These are phyloP conservation scores for Drosophila nasuta DNA, from an alignment of 1,140 invertebrate species.

Conservation along the genomic window DNA sequence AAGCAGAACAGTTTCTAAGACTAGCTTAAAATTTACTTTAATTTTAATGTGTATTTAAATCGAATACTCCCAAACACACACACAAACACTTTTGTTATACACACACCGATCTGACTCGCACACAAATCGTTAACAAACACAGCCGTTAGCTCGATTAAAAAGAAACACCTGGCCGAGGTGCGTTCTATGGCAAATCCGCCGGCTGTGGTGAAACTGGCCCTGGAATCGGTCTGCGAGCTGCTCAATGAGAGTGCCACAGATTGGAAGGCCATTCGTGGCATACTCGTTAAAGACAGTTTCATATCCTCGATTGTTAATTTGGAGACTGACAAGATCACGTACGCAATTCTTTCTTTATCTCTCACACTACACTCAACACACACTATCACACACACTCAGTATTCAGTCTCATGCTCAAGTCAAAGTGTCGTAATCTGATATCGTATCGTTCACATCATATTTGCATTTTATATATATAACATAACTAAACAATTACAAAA, in stretches of 20 bases:
- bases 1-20: constrained; percentile 39
- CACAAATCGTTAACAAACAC: constrained; percentile 22
- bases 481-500: constrained; percentile 48
- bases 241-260: constrained; percentile 94
- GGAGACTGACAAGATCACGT: constrained; percentile 96
- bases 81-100: constrained; percentile 15
- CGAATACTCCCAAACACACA: constrained; percentile 42
- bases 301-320: constrained; percentile 99
- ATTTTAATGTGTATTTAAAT: constrained; percentile 48
- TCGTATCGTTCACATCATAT: constrained; percentile 23
- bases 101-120: constrained; percentile 32
- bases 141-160: constrained; percentile 98
- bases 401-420: constrained; percentile 26
- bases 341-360: constrained; percentile 86
- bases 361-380: constrained; percentile 59
- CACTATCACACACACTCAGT: constrained; percentile 17
- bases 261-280: constrained; percentile 96
- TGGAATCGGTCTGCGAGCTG: constrained; percentile 97
- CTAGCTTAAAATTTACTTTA: constrained; percentile 36
- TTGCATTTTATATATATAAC: constrained; percentile 42
- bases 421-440: constrained; percentile 40
- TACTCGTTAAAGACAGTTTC: constrained; percentile 99
- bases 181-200: constrained; percentile 98
- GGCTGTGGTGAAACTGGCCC: constrained; percentile 95
- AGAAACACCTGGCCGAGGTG: constrained; percentile 97